phyloP scores from a whole-genome alignment of 2,888 invertebrate species.

The Ormyrus thymus region DNA sequence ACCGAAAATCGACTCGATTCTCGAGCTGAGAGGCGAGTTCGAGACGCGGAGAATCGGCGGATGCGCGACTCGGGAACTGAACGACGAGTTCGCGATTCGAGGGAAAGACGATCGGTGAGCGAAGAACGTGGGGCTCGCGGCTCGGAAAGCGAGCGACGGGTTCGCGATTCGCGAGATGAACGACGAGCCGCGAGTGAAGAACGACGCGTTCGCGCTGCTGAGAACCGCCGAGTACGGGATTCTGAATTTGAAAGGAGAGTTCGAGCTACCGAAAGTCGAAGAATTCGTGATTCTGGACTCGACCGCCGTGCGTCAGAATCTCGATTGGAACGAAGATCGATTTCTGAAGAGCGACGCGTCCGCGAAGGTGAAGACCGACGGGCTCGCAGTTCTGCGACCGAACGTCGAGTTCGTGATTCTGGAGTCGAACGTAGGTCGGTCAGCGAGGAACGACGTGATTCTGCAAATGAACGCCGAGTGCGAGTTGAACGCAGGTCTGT shows the following conservation, averaged over 20 bases:
- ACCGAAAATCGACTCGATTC: conserved; percentile 8
- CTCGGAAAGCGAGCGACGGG: conserved; percentile 3
- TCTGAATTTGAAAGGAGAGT: conserved; percentile 27
- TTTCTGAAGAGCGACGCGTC: conserved; percentile 8
- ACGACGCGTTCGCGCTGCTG: conserved; percentile 5
- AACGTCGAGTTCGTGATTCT: neutral
- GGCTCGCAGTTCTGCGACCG: neutral
- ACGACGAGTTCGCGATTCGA: too few relatives aligned
- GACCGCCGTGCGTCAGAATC: neutral
- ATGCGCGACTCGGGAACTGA: too few relatives aligned
- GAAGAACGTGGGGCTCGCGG: neutral
- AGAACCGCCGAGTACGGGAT: conserved; percentile 8
- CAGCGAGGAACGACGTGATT: neutral
- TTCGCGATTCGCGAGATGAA: conserved; percentile 17
- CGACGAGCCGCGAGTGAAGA: neutral
- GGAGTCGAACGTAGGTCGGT: neutral
- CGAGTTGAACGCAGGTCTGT: too few relatives aligned
- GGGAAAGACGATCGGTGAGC: too few relatives aligned
- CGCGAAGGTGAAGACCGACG: conserved; percentile 3
- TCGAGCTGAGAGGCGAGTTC: conserved; percentile 6
- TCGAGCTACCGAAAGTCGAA: conserved; percentile 1
- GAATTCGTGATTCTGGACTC: too few relatives aligned
- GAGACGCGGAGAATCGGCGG: conserved; percentile 11
- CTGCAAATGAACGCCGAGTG: too few relatives aligned
- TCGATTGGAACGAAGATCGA: neutral